Evolutionary conservation across 2,888 invertebrate genomes (phyloP).

Genomic region (Branchipolynoe longqiensis): DNA sequence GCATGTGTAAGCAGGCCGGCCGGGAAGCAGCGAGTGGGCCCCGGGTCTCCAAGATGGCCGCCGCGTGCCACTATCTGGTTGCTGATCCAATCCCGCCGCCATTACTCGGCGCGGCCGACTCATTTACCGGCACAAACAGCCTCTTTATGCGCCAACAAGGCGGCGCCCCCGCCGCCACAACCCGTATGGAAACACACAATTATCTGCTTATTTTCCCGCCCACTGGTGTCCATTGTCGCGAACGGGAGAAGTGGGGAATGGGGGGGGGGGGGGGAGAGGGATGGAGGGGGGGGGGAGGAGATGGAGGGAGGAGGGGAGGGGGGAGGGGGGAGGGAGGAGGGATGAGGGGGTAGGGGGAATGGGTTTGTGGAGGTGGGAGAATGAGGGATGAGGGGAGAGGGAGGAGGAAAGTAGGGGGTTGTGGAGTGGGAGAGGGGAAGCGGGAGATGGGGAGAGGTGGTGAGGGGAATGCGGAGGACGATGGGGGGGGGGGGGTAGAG

Average conservation of each 20-base stretch:
- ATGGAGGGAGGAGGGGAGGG: background rate
- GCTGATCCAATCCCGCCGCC: constrained; percentile 37
- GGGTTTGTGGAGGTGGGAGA: background rate
- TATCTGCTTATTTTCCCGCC: constrained; percentile 49
- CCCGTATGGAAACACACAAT: constrained; percentile 33
- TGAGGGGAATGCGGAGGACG: no score
- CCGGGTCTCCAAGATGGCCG: background rate
- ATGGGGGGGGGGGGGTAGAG: no score
- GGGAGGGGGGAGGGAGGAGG: background rate
- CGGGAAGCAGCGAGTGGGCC: background rate
- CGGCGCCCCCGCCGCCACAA: constrained; percentile 10
- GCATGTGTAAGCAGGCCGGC: no score
- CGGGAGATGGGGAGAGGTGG: no score
- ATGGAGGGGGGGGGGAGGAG: background rate
- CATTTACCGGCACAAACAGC: constrained; percentile 50
- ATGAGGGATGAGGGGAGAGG: no score
- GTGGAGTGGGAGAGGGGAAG: no score
- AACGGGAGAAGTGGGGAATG: background rate
- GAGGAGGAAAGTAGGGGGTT: no score
- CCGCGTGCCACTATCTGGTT: constrained; percentile 19
- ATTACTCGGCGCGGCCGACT: constrained; percentile 37
- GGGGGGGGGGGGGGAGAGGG: background rate
- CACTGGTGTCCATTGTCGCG: background rate
- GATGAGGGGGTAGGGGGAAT: background rate
- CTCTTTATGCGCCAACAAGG: constrained; percentile 39